Conservation (phyloP, 2,888 invertebrate genomes). For the Nebria salina region DNA sequence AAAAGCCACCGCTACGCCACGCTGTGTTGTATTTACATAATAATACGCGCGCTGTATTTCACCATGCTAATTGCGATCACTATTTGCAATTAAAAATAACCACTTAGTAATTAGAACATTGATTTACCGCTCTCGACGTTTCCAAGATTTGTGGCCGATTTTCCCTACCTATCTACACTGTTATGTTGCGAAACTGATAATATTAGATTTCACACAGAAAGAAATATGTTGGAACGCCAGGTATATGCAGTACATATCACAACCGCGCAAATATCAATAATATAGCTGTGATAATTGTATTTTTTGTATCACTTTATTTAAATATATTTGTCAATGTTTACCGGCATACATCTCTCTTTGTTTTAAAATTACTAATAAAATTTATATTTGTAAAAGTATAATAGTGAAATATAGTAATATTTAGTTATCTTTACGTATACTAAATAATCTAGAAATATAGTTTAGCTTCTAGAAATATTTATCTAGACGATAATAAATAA, state of each 20-base stretch:
- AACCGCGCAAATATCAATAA: neutral
- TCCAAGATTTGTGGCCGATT: conserved; percentile 53
- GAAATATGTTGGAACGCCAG: too few species aligned
- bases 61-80: conserved; percentile 57
- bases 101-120: conserved; percentile 57
- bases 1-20: neutral
- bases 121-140: conserved; percentile 53
- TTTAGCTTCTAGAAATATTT: too few species aligned
- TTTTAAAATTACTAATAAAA: too few species aligned
- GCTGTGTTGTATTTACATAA: conserved; percentile 49
- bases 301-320: too few species aligned
- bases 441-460: too few species aligned
- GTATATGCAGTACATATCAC: too few species aligned
- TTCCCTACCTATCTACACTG: conserved; percentile 49
- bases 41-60: conserved; percentile 49
- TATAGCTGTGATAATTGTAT: neutral
- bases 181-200: conserved; percentile 1
- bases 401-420: too few species aligned
- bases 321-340: too few species aligned
- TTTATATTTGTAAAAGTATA: too few species aligned
- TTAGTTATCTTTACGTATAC: too few species aligned
- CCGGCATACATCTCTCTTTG: too few species aligned
- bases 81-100: conserved; percentile 59
- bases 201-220: neutral
- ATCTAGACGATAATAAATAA: too few species aligned